Evolutionary conservation across 2,888 invertebrate species (phyloP).

Genomic region (Adelphocoris suturalis): DNA sequence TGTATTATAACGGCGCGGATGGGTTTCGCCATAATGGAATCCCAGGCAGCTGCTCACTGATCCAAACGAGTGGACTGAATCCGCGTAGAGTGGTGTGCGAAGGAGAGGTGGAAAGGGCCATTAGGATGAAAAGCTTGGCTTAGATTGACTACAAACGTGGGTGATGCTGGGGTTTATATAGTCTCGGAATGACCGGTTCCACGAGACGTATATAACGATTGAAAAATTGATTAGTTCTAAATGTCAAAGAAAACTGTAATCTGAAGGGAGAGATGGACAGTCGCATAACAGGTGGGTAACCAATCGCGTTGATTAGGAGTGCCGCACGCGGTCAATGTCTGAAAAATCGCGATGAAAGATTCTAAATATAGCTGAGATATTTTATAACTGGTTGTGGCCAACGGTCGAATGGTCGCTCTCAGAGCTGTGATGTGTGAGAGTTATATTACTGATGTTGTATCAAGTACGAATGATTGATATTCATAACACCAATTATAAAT

Average conservation of each 20-base stretch:
- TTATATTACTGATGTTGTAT: too few species aligned
- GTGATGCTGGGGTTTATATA: background rate
- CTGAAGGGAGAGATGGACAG: too few species aligned
- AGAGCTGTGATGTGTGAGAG: too few species aligned
- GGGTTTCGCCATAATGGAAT: background rate
- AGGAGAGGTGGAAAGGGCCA: background rate
- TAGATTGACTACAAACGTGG: constrained; percentile 15
- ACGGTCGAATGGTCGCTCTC: too few species aligned
- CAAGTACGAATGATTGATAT: too few species aligned
- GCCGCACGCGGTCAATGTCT: too few species aligned
- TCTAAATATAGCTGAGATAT: too few species aligned
- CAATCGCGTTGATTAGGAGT: too few species aligned
- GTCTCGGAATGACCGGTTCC: background rate
- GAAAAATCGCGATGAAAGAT: too few species aligned
- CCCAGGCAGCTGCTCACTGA: background rate
- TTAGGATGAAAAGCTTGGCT: constrained; percentile 8
- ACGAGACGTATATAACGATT: background rate
- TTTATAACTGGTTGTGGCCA: too few species aligned
- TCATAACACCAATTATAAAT: too few species aligned
- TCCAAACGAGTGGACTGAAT: background rate
- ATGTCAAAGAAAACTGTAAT: background rate
- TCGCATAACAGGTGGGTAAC: too few species aligned
- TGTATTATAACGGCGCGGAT: background rate
- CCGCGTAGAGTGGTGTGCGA: background rate
- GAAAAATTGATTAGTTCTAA: background rate